Conservation (phyloP, 1,140 invertebrate genomes). For the Pseudobourletiella spinata region DNA sequence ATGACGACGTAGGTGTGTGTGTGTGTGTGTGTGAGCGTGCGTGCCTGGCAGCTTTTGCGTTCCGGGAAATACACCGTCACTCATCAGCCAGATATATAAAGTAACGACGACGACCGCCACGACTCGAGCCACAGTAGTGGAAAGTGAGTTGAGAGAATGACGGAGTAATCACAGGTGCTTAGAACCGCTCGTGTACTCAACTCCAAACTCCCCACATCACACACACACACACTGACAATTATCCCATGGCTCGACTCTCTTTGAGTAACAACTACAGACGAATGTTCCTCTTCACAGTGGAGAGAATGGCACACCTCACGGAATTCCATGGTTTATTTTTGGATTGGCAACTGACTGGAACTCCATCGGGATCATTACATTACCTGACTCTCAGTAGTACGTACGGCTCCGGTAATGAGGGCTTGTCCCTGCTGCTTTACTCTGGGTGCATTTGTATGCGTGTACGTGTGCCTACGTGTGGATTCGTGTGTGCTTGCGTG, state of each 20-base stretch:
- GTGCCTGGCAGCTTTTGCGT: too few relatives aligned
- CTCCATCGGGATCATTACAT: conserved; percentile 1
- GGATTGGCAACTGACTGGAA: conserved; percentile 19
- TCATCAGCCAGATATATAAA: background rate
- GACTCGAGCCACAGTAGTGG: background rate
- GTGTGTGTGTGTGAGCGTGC: too few relatives aligned
- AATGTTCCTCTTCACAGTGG: background rate
- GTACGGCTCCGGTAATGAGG: too few relatives aligned
- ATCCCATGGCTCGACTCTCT: background rate
- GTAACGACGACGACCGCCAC: background rate
- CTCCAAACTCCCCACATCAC: background rate
- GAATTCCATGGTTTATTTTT: conserved; percentile 22
- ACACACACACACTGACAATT: too few relatives aligned
- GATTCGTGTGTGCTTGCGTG: too few relatives aligned
- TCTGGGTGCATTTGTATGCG: too few relatives aligned
- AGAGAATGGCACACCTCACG: conserved; percentile 25
- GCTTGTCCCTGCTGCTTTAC: too few relatives aligned
- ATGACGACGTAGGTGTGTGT: too few relatives aligned
- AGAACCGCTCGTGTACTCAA: background rate
- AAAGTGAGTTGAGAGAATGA: conserved; percentile 9
- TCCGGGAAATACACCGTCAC: too few relatives aligned
- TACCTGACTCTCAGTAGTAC: conserved; percentile 14
- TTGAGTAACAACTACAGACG: background rate
- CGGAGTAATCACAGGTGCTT: conserved; percentile 32
- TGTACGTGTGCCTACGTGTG: too few relatives aligned